A percentile compares a stretch with the other conserved stretches of the same genome.
Evolutionary conservation across 2,888 invertebrate species (phyloP).

Genomic region (Hartigia nigra): DNA sequence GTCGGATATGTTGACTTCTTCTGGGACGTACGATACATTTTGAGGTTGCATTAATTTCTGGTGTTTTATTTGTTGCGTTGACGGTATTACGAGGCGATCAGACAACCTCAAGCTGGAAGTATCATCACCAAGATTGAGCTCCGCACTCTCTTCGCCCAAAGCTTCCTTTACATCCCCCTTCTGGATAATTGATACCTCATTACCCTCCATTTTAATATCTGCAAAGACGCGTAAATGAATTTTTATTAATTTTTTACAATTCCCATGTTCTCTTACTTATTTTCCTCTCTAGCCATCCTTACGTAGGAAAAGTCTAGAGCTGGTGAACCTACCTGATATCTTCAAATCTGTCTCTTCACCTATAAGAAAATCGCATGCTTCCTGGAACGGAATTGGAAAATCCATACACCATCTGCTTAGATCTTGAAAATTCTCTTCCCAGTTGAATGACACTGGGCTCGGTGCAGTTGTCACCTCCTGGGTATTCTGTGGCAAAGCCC

Average conservation of each 20-base stretch:
- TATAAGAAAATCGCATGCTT: constrained; percentile 60
- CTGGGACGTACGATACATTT: constrained; percentile 18
- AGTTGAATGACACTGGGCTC: constrained; percentile 34
- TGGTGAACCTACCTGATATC: constrained; percentile 50
- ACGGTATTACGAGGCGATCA: neutral
- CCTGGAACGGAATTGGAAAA: constrained; percentile 40
- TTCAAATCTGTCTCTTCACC: constrained; percentile 56
- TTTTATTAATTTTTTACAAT: constrained; percentile 1
- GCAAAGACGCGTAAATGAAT: constrained; percentile 19
- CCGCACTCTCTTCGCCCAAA: neutral
- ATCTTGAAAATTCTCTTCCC: constrained; percentile 78
- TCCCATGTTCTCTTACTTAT: neutral
- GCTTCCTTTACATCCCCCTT: constrained; percentile 41
- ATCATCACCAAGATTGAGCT: neutral
- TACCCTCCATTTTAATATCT: constrained; percentile 57
- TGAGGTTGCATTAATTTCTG: neutral
- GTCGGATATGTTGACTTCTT: constrained; percentile 24
- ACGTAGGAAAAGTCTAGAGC: neutral
- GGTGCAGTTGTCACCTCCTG: neutral
- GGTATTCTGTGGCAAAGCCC: constrained; percentile 18
- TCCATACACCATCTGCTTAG: constrained; percentile 71
- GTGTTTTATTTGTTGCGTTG: neutral
- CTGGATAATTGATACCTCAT: constrained; percentile 49
- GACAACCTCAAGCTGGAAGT: neutral
- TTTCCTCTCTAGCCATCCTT: neutral